Evolutionary conservation across 2,888 invertebrate species (phyloP).

Genomic region (Tuberolachnus salignus): DNA sequence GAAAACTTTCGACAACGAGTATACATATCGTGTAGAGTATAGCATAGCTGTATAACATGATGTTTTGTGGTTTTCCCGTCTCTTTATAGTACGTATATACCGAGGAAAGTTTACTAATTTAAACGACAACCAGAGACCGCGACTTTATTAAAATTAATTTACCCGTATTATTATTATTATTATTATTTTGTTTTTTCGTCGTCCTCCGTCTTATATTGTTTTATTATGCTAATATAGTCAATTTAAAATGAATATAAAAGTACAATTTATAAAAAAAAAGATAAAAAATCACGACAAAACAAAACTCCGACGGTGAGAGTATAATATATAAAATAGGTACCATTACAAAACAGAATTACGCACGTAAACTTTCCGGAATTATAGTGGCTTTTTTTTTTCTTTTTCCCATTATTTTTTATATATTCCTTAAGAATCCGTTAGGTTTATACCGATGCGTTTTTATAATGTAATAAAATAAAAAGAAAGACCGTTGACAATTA

Average conservation of each 20-base stretch:
- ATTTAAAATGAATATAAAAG: constrained; percentile 38
- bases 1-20: constrained; percentile 37
- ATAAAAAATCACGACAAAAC: too few relatives aligned
- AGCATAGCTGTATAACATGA: constrained; percentile 40
- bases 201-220: neutral
- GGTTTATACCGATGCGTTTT: neutral
- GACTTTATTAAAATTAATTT: constrained; percentile 51
- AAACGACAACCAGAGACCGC: constrained; percentile 31
- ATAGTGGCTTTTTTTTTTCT: neutral
- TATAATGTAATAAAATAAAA: too few relatives aligned
- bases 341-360: constrained; percentile 13
- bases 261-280: constrained; percentile 14
- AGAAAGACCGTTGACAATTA: neutral
- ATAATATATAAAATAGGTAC: too few relatives aligned
- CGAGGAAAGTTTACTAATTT: constrained; percentile 49
- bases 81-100: neutral
- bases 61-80: constrained; percentile 39
- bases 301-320: constrained; percentile 6
- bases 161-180: constrained; percentile 4
- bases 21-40: constrained; percentile 18
- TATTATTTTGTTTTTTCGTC: neutral
- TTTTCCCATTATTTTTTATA: too few relatives aligned
- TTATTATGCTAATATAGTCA: constrained; percentile 38
- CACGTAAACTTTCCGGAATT: constrained; percentile 26
- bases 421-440: neutral